A percentile compares a stretch with the other conserved stretches of the same genome.
These are phyloP conservation scores for Nomada fabriciana DNA, from an alignment of 2,888 invertebrate species.

Conservation along the genomic window DNA sequence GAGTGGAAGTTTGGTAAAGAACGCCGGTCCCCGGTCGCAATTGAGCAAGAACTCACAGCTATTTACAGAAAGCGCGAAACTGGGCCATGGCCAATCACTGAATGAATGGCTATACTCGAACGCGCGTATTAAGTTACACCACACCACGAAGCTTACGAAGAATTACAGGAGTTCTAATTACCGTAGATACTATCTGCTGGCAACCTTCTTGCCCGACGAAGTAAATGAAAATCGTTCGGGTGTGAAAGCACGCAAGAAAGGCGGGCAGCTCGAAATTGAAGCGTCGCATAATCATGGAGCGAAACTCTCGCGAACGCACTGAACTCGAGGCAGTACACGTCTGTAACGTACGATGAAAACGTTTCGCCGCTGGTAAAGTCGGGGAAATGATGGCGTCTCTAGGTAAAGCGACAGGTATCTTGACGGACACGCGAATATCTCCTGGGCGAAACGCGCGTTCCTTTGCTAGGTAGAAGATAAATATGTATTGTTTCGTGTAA, in stretches of 20 bases:
- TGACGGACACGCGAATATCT: not conserved
- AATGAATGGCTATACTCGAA: conserved; percentile 58
- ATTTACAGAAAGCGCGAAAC: conserved; percentile 54
- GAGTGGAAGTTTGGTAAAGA: conserved; percentile 32
- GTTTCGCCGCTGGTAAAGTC: not conserved
- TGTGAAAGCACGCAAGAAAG: conserved; percentile 39
- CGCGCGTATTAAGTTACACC: conserved; percentile 22
- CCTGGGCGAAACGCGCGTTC: not conserved
- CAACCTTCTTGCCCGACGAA: not conserved
- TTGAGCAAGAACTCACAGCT: conserved; percentile 45
- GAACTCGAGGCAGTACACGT: not conserved
- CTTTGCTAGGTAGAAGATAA: not conserved
- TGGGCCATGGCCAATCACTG: conserved; percentile 59
- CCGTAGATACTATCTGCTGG: not conserved
- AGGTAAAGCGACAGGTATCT: no score
- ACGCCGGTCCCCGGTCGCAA: conserved; percentile 18
- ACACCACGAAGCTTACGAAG: not conserved
- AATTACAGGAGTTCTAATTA: conserved; percentile 36
- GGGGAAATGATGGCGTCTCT: no score
- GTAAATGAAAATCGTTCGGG: conserved; percentile 8
- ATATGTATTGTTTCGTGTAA: not conserved
- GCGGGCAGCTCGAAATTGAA: conserved; percentile 3
- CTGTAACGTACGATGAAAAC: not conserved
- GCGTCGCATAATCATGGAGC: conserved; percentile 22
- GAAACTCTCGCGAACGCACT: conserved; percentile 12